Evolutionary conservation across 2,113 vertebrate genomes (phyloP), one percentile per base, ranked within the genome.

Genomic region (Antechinus flavipes): DNA sequence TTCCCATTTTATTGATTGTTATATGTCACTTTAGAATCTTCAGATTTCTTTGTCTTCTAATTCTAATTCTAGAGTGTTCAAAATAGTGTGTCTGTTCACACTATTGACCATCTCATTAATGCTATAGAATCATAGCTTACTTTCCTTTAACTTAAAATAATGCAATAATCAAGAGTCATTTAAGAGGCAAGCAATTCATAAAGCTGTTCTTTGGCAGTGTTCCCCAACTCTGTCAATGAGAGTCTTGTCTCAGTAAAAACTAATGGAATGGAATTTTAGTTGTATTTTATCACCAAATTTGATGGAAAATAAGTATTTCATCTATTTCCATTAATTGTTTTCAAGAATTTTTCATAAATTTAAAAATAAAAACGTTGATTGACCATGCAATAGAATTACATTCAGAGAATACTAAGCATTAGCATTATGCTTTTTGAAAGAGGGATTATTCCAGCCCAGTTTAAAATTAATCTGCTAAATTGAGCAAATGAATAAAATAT

Each of bases 401-500:
- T 6, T 53, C 93, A 92, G 58, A 97, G 25, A 91, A 91, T 89
- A 58, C 16, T 46, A 91, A 54, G 27, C 91, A 90, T 95, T 91
- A 55, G 94, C 94, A 54, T 42, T 58, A 93, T 93, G 94, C 47
- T 93, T 95, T 76, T 92, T 68, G 12, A 47, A 95, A 95, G 25
- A 89, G 55, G 25, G 3, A 91, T 94, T 95, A 96, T 93, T 94
- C 92, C 58, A 95, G 11, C 25, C 22, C 90, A 89, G 46, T 93
- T 95, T 68, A 89, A 91, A 96, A 97, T 95, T 93, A 91, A 94
- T 27, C 30, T 94, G 47, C 56, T 68, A 91, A 90, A 90, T 92
- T 90, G 90, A 58, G 26, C 61, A 54, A 90, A 93, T 27, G 35
- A n/a, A 42, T 54, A 91, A 92, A 53, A 94, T 58, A 19, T 49